phyloP scores from a whole-genome alignment of 2,888 invertebrate genomes.

The Cenopis cana region DNA sequence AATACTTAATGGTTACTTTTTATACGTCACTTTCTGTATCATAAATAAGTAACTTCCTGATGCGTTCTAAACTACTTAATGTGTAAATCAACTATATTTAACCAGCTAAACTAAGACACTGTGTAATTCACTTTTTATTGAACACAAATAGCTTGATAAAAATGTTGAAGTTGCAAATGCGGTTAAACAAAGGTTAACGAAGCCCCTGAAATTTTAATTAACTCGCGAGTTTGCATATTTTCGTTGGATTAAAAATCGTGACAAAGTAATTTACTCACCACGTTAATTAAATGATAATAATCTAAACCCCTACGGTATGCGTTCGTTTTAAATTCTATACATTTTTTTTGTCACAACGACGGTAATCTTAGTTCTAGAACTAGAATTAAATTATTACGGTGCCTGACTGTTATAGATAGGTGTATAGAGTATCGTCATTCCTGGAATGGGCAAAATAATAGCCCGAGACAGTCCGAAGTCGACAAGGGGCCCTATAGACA shows the following conservation, averaged over 20 bases:
- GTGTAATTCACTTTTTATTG: not conserved
- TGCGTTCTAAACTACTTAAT: too few species aligned
- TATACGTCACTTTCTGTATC: not conserved
- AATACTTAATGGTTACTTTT: not conserved
- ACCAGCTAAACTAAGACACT: not conserved
- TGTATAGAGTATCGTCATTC: constrained; percentile 50
- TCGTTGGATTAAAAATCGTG: constrained; percentile 38
- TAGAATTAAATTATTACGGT: constrained; percentile 11
- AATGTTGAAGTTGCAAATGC: constrained; percentile 14
- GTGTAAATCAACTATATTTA: not conserved
- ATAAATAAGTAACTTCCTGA: too few species aligned
- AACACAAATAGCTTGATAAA: constrained; percentile 23
- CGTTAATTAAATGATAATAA: constrained; percentile 38
- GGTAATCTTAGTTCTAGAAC: not conserved
- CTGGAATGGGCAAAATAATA: constrained; percentile 62
- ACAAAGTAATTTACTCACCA: constrained; percentile 33
- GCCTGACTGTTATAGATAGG: not conserved
- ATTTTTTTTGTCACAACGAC: constrained; percentile 6
- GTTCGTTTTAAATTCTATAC: constrained; percentile 20
- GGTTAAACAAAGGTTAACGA: constrained; percentile 36
- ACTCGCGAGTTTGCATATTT: constrained; percentile 31
- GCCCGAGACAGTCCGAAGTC: constrained; percentile 64
- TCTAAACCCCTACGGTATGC: constrained; percentile 12
- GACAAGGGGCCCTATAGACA: constrained; percentile 18
- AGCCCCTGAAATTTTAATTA: constrained; percentile 41